Evolutionary conservation across 2,888 invertebrate genomes (phyloP).

Genomic region (Caenorhabditis sp.): DNA sequence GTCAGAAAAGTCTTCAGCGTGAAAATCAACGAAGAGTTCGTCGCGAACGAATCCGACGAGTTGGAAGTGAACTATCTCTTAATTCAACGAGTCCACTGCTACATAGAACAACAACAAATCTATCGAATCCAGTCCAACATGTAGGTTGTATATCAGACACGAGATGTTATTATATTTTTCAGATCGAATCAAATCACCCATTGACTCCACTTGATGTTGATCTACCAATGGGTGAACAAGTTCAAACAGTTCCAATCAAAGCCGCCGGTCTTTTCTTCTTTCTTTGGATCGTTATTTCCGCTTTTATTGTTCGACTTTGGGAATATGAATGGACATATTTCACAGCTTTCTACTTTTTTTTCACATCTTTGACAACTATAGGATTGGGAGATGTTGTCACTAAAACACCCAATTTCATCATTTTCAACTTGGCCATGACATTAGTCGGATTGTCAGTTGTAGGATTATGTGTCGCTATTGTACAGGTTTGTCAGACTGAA

Average conservation of each 20-base stretch:
- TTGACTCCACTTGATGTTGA: constrained; percentile 42
- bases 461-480: constrained; percentile 56
- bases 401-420: constrained; percentile 59
- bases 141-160: constrained; percentile 11
- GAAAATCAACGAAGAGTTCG: constrained; percentile 41
- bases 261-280: constrained; percentile 56
- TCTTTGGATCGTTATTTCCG: constrained; percentile 53
- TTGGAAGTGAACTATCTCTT: constrained; percentile 55
- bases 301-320: constrained; percentile 54
- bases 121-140: constrained; percentile 48
- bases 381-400: constrained; percentile 61
- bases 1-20: constrained; percentile 52
- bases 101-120: constrained; percentile 41
- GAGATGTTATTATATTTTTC: background rate
- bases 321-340: constrained; percentile 62
- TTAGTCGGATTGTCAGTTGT: constrained; percentile 56
- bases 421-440: constrained; percentile 58
- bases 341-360: constrained; percentile 61
- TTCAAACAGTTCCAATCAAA: constrained; percentile 58
- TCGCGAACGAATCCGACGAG: constrained; percentile 50
- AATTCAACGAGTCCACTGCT: constrained; percentile 50
- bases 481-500: constrained; percentile 50
- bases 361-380: constrained; percentile 60
- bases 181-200: constrained; percentile 56
- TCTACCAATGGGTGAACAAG: constrained; percentile 51